A percentile compares a stretch with the other conserved stretches of the same genome.
Evolutionary conservation across 2,797 vertebrate genomes (phyloP).

Genomic region (Clarias fuscus): DNA sequence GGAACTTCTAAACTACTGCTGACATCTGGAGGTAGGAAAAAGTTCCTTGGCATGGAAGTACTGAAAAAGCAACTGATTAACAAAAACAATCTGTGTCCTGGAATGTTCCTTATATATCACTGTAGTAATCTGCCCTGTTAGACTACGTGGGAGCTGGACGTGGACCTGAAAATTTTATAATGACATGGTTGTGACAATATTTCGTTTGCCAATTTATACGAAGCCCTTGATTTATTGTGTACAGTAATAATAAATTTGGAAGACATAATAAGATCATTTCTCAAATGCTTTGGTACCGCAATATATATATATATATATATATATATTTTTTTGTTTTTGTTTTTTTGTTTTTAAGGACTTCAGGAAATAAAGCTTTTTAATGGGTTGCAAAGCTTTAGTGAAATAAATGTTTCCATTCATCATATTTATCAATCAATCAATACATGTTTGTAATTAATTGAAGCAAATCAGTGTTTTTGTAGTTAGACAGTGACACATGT

Average conservation of each 20-base stretch:
- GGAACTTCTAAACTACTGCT: constrained; percentile 64
- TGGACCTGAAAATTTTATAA: background rate
- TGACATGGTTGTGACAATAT: no score
- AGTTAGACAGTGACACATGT: background rate
- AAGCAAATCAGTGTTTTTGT: background rate
- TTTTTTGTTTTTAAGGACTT: background rate
- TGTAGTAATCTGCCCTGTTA: background rate
- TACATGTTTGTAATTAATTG: background rate
- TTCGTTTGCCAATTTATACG: background rate
- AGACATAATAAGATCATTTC: background rate
- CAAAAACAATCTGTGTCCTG: background rate
- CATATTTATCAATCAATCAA: background rate
- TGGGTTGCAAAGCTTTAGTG: background rate
- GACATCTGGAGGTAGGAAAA: constrained; percentile 77
- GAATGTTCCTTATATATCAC: background rate
- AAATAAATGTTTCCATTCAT: background rate
- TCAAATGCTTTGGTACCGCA: background rate
- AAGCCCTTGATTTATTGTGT: background rate
- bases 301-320: no score
- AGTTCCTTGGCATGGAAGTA: constrained; percentile 15
- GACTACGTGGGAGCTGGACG: background rate
- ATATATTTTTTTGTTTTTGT: no score
- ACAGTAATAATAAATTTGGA: no score
- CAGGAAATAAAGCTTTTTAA: background rate
- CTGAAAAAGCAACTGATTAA: background rate